Percentiles rank a stretch among this genome's conserved stretches.
Conservation (phyloP, 2,888 invertebrate species). For the Buathra laborator region DNA sequence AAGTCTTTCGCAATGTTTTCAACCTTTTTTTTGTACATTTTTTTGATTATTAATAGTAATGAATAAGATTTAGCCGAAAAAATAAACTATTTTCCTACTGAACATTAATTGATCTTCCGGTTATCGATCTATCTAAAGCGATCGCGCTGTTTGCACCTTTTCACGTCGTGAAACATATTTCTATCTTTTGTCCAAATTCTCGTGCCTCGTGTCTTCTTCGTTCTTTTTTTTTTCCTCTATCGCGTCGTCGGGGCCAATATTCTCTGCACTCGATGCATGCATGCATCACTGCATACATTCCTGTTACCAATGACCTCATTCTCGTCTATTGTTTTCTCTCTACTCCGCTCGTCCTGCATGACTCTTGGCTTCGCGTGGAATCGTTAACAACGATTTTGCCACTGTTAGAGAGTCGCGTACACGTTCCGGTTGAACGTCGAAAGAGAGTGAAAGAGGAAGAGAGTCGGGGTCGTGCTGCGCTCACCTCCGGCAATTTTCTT, state of each 20-base stretch:
- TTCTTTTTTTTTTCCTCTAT: conserved; percentile 19
- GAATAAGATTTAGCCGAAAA: too few relatives aligned
- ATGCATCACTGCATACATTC: conserved; percentile 41
- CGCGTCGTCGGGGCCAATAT: background rate
- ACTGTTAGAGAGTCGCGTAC: conserved; percentile 25
- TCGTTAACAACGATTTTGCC: conserved; percentile 39
- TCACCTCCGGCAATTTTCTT: conserved; percentile 55
- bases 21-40: too few relatives aligned
- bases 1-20: too few relatives aligned
- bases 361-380: conserved; percentile 35
- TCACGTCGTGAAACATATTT: background rate
- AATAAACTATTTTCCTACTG: too few relatives aligned
- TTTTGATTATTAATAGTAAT: too few relatives aligned
- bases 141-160: conserved; percentile 6
- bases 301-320: conserved; percentile 65
- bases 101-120: background rate
- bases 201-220: conserved; percentile 8
- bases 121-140: background rate
- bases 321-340: conserved; percentile 37
- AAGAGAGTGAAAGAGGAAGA: background rate
- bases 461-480: background rate
- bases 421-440: conserved; percentile 9
- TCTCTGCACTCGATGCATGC: conserved; percentile 17
- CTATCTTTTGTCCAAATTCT: conserved; percentile 38
- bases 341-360: conserved; percentile 13